Conservation (phyloP, 2,113 vertebrate genomes). For the Paralichthys olivaceus region DNA sequence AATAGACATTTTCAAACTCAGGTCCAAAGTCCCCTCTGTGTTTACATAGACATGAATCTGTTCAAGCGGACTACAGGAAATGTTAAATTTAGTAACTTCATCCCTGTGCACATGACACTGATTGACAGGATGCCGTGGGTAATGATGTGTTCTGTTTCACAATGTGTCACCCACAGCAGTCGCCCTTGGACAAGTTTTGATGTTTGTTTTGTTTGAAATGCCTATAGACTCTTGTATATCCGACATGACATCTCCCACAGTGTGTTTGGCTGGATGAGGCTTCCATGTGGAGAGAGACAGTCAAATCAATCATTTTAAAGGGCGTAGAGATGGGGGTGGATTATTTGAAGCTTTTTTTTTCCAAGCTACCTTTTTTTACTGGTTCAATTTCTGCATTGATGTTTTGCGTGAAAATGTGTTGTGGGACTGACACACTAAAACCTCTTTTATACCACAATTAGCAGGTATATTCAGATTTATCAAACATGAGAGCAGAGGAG, state of each 20-base stretch:
- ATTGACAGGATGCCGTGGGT: conserved; percentile 70
- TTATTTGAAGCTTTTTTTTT: background rate
- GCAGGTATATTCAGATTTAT: too few relatives aligned
- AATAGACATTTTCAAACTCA: background rate
- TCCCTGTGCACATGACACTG: conserved; percentile 57
- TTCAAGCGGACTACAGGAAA: conserved; percentile 33
- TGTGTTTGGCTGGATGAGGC: conserved; percentile 40
- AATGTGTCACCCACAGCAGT: conserved; percentile 60
- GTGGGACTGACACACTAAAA: background rate
- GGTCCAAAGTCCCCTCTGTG: conserved; percentile 16
- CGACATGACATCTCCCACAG: conserved; percentile 25
- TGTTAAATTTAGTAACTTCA: conserved; percentile 66
- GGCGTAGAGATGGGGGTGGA: background rate
- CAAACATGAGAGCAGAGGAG: too few relatives aligned
- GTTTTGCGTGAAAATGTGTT: background rate
- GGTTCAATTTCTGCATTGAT: background rate
- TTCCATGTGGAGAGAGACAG: conserved; percentile 24
- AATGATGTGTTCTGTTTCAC: conserved; percentile 67
- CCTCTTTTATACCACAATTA: too few relatives aligned
- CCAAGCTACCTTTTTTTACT: background rate
- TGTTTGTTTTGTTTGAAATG: conserved; percentile 72
- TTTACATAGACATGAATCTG: conserved; percentile 34
- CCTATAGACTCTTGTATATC: conserved; percentile 40
- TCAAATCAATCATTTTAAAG: conserved; percentile 10
- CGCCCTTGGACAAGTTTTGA: conserved; percentile 58